Evolutionary conservation across 2,888 invertebrate species (phyloP).

Genomic region (Cistogaster globosa): DNA sequence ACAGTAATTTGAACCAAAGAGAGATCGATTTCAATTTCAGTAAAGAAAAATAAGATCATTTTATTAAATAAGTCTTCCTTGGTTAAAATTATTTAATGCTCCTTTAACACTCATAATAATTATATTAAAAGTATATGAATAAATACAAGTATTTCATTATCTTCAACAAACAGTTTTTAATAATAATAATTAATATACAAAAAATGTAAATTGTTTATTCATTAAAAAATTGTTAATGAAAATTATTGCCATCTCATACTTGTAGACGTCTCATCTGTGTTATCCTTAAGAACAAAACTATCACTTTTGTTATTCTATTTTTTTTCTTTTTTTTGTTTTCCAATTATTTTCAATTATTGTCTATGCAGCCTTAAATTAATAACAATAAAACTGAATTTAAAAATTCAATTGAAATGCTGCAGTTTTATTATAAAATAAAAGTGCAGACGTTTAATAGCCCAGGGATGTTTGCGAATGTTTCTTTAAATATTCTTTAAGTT

Average conservation of each 20-base stretch:
- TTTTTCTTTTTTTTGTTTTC: not conserved
- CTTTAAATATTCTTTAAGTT: constrained; percentile 4
- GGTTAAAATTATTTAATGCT: too few relatives aligned
- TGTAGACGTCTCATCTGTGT: not conserved
- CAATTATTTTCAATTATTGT: constrained; percentile 25
- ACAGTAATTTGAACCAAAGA: too few relatives aligned
- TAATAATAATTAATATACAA: too few relatives aligned
- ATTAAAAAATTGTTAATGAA: not conserved
- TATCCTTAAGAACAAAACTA: not conserved
- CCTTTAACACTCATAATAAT: too few relatives aligned
- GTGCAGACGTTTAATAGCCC: constrained; percentile 62
- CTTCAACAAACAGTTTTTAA: too few relatives aligned
- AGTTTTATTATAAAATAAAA: constrained; percentile 64
- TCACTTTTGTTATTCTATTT: not conserved
- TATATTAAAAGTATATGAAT: too few relatives aligned
- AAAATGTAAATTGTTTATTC: not conserved
- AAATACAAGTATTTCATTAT: too few relatives aligned
- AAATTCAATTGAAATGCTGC: constrained; percentile 67
- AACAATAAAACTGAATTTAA: constrained; percentile 31
- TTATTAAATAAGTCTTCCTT: too few relatives aligned
- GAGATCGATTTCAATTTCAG: not conserved
- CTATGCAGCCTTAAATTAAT: constrained; percentile 3
- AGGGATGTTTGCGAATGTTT: constrained; percentile 56
- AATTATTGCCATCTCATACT: not conserved
- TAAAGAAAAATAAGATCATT: too few relatives aligned